Evolutionary conservation across 2,888 invertebrate genomes (phyloP), one percentile per base, ranked within the genome.

Genomic region (Mesorhabditis spiculigera): DNA sequence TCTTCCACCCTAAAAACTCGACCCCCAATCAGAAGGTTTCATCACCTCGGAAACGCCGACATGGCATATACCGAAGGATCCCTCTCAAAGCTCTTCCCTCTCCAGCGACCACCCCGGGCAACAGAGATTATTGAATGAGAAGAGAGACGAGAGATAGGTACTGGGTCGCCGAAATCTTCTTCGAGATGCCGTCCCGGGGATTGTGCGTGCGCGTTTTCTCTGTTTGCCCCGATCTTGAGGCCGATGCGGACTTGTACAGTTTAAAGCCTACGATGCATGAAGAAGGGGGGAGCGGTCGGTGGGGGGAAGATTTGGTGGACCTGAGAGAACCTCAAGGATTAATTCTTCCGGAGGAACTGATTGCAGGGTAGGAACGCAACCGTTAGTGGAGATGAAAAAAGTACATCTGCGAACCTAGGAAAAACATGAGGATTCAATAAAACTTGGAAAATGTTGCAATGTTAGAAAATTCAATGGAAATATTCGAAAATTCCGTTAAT

Each of bases 191-290:
- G 28, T 28, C 10, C 58, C 58, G 58, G 8, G 58, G 58, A 50
- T 50, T 50, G 58, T 50, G 58, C 58, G 58, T 50, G 58, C 58
- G 58, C 58, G 58, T 50, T 50, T 50, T 50, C 58, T 50, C 58
- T 50, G 58, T 50, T 50, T 50, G 58, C 58, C 58, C 58, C 1
- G n/a, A 50, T 50, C 58, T 50, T 3, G 58, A 50, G 58, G n/a
- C 58, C 58, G 58, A 50, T 50, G 58, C 10, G 58, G n/a, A n/a
- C 58, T 50, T 50, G 58, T 3, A 50, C 58, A 50, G 58, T 50
- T 50, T 50, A 50, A 50, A 50, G 58, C 58, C 8, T 50, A 50
- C 8, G n/a, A 50, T 10, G 58, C 58, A 50, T n/a, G n/a, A 50
- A 50, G n/a, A 50, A 50, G 58, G n/a, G 58, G 58, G 58, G n/a